Evolutionary conservation across 23 tunicate species (phyloP), one percentile per base, ranked within the genome.

Genomic region (Diplosoma virens): DNA sequence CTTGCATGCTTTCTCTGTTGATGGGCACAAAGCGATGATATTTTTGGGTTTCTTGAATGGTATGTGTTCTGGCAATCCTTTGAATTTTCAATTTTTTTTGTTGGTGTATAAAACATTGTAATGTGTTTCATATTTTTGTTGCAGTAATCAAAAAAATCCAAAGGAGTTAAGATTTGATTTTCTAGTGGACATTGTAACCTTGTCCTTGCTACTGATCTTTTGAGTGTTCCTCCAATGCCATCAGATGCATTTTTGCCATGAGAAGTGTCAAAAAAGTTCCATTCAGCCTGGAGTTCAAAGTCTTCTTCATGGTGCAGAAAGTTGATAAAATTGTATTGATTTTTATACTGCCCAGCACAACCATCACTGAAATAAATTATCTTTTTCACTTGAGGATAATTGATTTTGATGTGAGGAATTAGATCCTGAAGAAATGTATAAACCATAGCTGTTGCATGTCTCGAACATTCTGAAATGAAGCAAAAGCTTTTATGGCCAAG

Each of bases 311-410:
- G 61, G 22, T 55, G 61, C 22, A 32, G 16, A 65, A 65, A 47
- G 21, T 65, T 65, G 61, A 55, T 33, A 71, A 71, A 71, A 36
- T 23, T 7, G 16, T 71, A 30, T 25, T 6, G 41, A 71, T 33
- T 71, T 27, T 71, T 71, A 68, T 48, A 71, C 70, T 71, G 77
- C 16, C 69, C 77, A 9, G 77, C 77, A 71, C 77, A 71, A 26
- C 77, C 77, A 71, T 71, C 59, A 25, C 25, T 14, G n/a, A 71
- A 71, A 71, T 71, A 33, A 33, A 37, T 45, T 21, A 55, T 55
- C 22, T 55, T 55, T 55, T 25, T 4, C 25, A 55, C 21, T 55
- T 55, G 72, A 65, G 17, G 20, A 65, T 14, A 21, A 21, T 45
- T 46, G 25, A 16, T 20, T 65, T 65, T 32, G 72, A 65, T 20